phyloP scores from a whole-genome alignment of 2,888 invertebrate genomes.

The Timema cristinae region DNA sequence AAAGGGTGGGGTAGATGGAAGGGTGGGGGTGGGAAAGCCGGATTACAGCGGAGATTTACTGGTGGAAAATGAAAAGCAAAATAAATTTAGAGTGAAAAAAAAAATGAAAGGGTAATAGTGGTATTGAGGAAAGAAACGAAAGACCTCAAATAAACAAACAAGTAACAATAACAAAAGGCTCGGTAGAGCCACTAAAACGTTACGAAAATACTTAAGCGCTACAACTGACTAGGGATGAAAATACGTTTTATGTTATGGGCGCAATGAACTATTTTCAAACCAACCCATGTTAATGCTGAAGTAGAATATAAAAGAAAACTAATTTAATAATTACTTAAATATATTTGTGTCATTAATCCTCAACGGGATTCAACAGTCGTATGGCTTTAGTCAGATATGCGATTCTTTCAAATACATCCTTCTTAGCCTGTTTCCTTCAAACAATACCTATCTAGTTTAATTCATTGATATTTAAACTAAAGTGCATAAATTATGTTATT shows the following conservation, averaged over 20 bases:
- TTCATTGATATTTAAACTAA: too few relatives aligned
- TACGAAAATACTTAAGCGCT: too few relatives aligned
- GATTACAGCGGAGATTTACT: conserved; percentile 18
- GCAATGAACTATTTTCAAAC: not conserved
- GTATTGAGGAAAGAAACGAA: not conserved
- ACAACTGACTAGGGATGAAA: conserved; percentile 10
- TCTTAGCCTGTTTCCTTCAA: too few relatives aligned
- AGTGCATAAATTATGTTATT: too few relatives aligned
- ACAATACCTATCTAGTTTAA: too few relatives aligned
- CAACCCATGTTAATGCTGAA: too few relatives aligned
- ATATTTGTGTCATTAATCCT: too few relatives aligned
- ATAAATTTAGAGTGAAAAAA: conserved; percentile 6
- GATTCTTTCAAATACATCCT: too few relatives aligned
- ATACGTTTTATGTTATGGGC: conserved; percentile 11
- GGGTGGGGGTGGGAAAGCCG: conserved; percentile 14
- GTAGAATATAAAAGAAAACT: too few relatives aligned
- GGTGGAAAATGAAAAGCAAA: conserved; percentile 17
- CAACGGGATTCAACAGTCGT: too few relatives aligned
- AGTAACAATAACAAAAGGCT: conserved; percentile 14
- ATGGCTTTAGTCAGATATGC: too few relatives aligned
- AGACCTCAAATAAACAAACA: conserved; percentile 17
- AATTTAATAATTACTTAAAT: too few relatives aligned
- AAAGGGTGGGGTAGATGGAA: not conserved
- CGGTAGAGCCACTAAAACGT: conserved; percentile 7
- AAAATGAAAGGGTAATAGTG: not conserved